Evolutionary conservation across 2,797 vertebrate species (phyloP), one percentile per base, ranked within the genome.

Genomic region (Phaenicophaeus curvirostris): DNA sequence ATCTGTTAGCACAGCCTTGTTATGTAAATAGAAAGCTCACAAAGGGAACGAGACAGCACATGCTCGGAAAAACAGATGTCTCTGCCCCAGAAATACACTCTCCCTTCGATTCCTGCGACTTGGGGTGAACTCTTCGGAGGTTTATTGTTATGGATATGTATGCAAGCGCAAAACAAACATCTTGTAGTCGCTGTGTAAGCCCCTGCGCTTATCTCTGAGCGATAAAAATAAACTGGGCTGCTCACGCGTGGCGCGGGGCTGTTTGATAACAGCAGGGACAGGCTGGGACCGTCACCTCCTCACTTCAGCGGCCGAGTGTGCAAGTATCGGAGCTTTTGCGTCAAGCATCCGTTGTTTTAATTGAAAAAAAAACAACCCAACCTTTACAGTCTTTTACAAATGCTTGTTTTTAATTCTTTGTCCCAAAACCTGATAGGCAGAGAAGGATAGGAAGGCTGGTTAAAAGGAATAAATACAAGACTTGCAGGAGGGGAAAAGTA

Each of bases 11-110:
- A 37, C 93, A 78, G 71, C 76, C 88, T 96, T 90, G 92, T 94
- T 96, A 96, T 93, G 89, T 91, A 96, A 73, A 87, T 96, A 94
- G 76, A 94, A 72, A 93, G 69, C 87, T 94, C 91, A 66, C 78
- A 78, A 67, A 96, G 82, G 39, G 72, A 85, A 50, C 21, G 27
- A 92, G 69, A 16, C 63, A 87, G 86, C 78, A 93, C 46, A 87
- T 35, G 81, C 91, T 48, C 83, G 80, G 27, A 53, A 69, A 96
- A 93, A 23, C 62, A 95, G 92, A 90, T 89, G 57, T 84, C 39
- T 51, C 79, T 94, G 33, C 37, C 95, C 17, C 67, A 89, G 51
- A 78, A 92, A 83, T 55, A 39, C 48, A 58, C 33, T 31, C 90
- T 33, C 83, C 30, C 1, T 48, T 75, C 53, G 17, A 44, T 78